A percentile compares a stretch with the other conserved stretches of the same genome.
phyloP scores from a whole-genome alignment of 92 coral and sea anemone genomes.

The Bergia puertoricense region DNA sequence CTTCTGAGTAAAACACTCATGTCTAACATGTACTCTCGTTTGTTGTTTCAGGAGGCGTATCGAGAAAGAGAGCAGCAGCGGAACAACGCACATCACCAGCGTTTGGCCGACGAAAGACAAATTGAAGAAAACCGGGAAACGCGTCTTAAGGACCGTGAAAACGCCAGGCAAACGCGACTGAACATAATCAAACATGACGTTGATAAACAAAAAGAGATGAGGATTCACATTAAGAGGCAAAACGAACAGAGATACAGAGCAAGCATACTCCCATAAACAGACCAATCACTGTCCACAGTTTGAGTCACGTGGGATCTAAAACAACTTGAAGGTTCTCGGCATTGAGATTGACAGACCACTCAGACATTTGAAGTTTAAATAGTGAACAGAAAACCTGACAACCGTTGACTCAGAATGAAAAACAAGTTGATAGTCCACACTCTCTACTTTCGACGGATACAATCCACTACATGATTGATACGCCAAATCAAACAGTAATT shows the following conservation, averaged over 20 bases:
- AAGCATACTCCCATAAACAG: slow-evolving; percentile 58
- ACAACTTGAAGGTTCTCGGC: not conserved
- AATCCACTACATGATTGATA: too few relatives aligned
- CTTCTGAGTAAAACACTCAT: too few relatives aligned
- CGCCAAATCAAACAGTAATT: too few relatives aligned
- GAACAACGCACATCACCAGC: slow-evolving; percentile 65
- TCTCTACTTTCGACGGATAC: too few relatives aligned
- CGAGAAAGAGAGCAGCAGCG: slow-evolving; percentile 79
- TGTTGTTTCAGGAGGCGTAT: slow-evolving; percentile 61
- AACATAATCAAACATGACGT: slow-evolving; percentile 68
- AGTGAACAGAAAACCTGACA: not conserved
- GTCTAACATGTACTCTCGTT: not conserved
- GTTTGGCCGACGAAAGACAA: slow-evolving; percentile 69
- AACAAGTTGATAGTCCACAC: too few relatives aligned
- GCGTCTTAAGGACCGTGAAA: slow-evolving; percentile 61
- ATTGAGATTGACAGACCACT: not conserved
- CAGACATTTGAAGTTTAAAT: not conserved
- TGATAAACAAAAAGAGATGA: slow-evolving; percentile 76
- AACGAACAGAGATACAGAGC: slow-evolving; percentile 80
- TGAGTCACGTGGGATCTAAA: not conserved
- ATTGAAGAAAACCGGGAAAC: slow-evolving; percentile 62
- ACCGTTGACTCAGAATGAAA: too few relatives aligned
- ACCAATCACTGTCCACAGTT: not conserved
- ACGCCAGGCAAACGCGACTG: slow-evolving; percentile 55
- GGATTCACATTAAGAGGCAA: slow-evolving; percentile 75